Percentiles rank a stretch among this genome's conserved stretches.
Conservation (phyloP, 2,888 invertebrate genomes). For the Acanthosepion pharaonis region DNA sequence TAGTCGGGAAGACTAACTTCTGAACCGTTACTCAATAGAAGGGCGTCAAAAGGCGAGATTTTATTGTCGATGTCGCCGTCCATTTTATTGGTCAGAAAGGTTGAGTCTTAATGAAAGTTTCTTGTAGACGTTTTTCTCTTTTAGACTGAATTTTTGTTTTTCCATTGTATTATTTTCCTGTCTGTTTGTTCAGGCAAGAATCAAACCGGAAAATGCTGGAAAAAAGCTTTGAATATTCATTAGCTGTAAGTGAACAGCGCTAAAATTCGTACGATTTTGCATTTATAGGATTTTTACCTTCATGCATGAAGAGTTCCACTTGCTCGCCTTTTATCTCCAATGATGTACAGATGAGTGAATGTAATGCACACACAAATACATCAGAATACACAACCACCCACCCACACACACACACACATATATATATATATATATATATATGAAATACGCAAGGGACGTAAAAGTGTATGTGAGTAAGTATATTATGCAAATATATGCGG, state of each 20-base stretch:
- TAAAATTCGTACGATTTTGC: neutral
- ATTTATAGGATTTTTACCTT: neutral
- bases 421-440: neutral
- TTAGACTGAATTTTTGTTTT: neutral
- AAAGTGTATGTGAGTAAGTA: neutral
- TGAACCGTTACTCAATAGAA: neutral
- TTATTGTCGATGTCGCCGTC: neutral
- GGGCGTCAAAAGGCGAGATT: neutral
- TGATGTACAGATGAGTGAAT: neutral
- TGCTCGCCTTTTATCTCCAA: neutral
- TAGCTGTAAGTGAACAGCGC: neutral
- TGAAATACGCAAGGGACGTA: neutral
- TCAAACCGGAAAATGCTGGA: neutral
- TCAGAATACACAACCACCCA: neutral
- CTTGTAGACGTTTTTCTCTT: neutral
- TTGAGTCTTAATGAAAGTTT: neutral
- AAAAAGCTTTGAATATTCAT: neutral
- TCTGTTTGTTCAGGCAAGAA: neutral
- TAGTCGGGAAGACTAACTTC: neutral
- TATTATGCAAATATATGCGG: neutral
- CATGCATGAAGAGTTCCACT: neutral
- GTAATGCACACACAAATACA: neutral
- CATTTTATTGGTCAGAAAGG: neutral
- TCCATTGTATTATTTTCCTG: neutral
- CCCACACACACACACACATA: neutral